A percentile compares a stretch with the other conserved stretches of the same genome.
Conservation (phyloP, 2,113 vertebrate species). For the Nyctibius bracteatus region DNA sequence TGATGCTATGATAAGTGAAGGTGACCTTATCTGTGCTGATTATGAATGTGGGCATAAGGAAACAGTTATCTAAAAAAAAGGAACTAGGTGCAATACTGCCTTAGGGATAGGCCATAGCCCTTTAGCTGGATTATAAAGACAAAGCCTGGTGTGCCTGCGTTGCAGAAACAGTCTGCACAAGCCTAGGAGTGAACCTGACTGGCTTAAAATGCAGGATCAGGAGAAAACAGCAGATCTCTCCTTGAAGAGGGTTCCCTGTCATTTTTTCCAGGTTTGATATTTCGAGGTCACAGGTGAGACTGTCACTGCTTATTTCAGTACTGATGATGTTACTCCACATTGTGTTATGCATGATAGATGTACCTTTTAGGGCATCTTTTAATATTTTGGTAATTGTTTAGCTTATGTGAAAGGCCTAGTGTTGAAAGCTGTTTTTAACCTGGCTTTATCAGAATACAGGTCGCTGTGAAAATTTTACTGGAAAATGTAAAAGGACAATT, state of each 20-base stretch:
- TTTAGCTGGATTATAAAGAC: not conserved
- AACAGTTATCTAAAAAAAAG: not conserved
- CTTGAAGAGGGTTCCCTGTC: not conserved
- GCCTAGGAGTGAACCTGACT: not conserved
- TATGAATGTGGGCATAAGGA: not conserved
- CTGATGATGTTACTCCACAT: not conserved
- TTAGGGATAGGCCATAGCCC: not conserved
- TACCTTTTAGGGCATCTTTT: not conserved
- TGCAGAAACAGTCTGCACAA: not conserved
- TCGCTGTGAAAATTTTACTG: conserved; percentile 19
- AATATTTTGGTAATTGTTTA: not conserved
- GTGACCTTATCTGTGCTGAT: not conserved
- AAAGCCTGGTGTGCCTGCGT: not conserved
- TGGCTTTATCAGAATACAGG: not conserved
- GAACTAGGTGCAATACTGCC: not conserved
- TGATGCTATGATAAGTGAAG: not conserved
- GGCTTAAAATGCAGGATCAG: not conserved
- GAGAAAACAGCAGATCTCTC: not conserved
- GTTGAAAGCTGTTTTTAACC: not conserved
- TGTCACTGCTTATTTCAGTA: not conserved
- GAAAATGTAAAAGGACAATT: conserved; percentile 27
- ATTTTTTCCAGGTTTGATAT: not conserved
- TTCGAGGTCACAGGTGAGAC: not conserved
- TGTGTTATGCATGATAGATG: not conserved
- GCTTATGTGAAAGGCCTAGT: not conserved